Percentiles rank a stretch among this genome's conserved stretches.
These are phyloP conservation scores for Abramis brama DNA, from an alignment of 2,113 vertebrate genomes.

Conservation along the genomic window DNA sequence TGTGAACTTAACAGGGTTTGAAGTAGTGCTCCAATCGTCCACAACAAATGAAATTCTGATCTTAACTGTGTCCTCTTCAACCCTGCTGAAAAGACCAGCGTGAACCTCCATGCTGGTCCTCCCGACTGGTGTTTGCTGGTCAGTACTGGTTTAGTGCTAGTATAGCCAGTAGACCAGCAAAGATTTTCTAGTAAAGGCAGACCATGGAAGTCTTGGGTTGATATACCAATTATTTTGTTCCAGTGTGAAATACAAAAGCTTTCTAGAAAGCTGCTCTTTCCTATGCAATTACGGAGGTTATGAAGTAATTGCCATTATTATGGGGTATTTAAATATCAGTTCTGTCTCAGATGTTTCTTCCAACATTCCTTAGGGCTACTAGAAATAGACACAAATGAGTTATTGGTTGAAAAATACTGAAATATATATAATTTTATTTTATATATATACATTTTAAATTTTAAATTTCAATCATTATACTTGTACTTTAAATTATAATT, in stretches of 20 bases:
- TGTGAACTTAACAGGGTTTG: background rate
- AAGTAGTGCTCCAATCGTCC: background rate
- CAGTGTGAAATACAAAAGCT: background rate
- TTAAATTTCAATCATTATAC: background rate
- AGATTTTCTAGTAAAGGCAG: background rate
- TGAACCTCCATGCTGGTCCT: background rate
- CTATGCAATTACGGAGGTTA: background rate
- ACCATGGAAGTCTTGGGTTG: background rate
- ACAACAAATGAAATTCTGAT: constrained; percentile 1
- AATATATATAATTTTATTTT: too few species aligned
- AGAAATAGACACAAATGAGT: background rate
- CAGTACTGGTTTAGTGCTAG: background rate
- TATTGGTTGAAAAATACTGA: background rate
- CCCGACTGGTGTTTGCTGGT: background rate
- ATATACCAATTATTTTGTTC: background rate
- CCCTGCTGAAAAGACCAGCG: background rate
- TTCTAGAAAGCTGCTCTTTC: too few species aligned
- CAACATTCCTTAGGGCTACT: background rate
- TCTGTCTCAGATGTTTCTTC: background rate
- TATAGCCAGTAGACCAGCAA: background rate
- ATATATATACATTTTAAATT: too few species aligned
- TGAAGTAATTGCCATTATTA: background rate
- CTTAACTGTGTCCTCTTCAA: constrained; percentile 5
- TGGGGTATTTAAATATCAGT: background rate
- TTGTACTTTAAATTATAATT: too few species aligned